phyloP scores from a whole-genome alignment of 2,113 vertebrate species.

The Galbula dea region DNA sequence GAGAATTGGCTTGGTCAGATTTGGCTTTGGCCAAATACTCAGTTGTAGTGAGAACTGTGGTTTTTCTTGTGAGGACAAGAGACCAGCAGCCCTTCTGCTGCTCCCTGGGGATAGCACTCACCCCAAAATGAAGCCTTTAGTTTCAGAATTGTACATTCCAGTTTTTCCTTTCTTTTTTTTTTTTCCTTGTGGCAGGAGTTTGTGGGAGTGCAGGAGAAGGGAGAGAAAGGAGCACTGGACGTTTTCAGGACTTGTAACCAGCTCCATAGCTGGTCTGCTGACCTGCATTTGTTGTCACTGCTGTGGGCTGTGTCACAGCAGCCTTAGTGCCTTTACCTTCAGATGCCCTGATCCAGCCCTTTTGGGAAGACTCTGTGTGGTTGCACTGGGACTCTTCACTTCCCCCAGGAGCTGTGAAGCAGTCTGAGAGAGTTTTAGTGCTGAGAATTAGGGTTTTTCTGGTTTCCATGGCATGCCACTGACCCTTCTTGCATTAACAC shows the following conservation, averaged over 20 bases:
- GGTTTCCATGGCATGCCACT: neutral
- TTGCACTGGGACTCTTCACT: neutral
- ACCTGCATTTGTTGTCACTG: neutral
- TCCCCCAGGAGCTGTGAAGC: neutral
- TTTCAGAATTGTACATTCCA: neutral
- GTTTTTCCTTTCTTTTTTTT: neutral
- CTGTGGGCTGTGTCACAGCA: neutral
- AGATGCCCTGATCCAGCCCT: neutral
- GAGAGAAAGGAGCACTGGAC: neutral
- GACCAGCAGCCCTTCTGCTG: neutral
- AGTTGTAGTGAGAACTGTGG: no score
- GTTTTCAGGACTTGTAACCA: neutral
- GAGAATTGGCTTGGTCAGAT: neutral
- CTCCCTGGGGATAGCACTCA: neutral
- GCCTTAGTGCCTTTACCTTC: neutral
- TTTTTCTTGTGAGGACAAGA: neutral
- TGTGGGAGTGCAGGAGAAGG: neutral
- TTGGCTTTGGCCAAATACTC: no score
- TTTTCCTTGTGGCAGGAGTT: neutral
- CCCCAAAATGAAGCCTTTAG: neutral
- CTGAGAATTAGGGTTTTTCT: neutral
- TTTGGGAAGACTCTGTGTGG: fast-evolving
- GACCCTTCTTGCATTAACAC: neutral
- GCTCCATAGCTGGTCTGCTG: neutral
- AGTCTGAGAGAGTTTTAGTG: neutral